Conservation (phyloP, 2,797 vertebrate genomes). For the Labroides dimidiatus region DNA sequence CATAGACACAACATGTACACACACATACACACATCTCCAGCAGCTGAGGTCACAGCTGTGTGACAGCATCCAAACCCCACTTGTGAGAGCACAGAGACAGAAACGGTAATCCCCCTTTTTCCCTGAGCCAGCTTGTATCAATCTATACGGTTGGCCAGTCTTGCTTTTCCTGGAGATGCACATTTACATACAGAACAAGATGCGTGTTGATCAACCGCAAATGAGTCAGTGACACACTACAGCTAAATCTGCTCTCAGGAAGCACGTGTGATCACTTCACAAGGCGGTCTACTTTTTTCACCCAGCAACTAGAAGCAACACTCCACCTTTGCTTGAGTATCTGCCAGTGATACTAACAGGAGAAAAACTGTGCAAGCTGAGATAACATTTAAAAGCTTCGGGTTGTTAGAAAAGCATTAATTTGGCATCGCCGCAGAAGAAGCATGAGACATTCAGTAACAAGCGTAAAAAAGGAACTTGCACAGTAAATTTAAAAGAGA, state of each 20-base stretch:
- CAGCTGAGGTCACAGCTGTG: conserved; percentile 61
- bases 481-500: conserved; percentile 8
- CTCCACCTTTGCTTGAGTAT: background rate
- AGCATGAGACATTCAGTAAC: background rate
- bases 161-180: conserved; percentile 21
- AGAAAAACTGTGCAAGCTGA: background rate
- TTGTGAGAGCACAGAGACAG: conserved; percentile 37
- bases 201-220: conserved; percentile 18
- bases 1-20: background rate
- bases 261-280: background rate
- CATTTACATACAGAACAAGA: conserved; percentile 15
- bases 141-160: conserved; percentile 28
- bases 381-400: background rate
- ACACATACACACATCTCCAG: background rate
- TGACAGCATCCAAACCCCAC: conserved; percentile 47
- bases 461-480: background rate
- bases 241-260: background rate
- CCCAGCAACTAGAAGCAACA: background rate
- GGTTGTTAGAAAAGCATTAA: background rate
- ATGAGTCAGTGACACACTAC: conserved; percentile 4
- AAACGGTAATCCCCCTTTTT: conserved; percentile 44
- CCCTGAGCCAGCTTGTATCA: conserved; percentile 39
- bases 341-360: background rate
- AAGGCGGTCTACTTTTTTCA: background rate
- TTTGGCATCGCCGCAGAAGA: conserved; percentile 8